Evolutionary conservation across 1,140 invertebrate genomes (phyloP).

Genomic region (Drosophila miranda): DNA sequence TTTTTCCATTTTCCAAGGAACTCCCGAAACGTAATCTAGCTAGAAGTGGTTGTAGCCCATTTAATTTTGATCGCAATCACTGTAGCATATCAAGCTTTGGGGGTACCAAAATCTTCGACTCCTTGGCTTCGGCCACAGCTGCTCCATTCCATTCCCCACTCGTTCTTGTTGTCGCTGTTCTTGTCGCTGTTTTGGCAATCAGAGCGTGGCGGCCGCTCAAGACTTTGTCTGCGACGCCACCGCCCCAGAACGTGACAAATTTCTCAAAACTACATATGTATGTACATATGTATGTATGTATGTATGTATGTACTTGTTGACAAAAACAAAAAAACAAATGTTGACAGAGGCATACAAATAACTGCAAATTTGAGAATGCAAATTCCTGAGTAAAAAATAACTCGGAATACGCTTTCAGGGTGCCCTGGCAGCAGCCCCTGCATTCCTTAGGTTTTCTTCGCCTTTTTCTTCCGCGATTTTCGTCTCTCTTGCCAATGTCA

Average conservation of each 20-base stretch:
- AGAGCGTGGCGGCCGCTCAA: conserved; percentile 47
- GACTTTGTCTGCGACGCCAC: conserved; percentile 43
- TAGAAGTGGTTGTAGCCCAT: too few relatives aligned
- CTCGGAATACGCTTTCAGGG: conserved; percentile 5
- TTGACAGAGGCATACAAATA: conserved; percentile 64
- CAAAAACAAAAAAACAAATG: conserved; percentile 32
- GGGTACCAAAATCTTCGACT: background rate
- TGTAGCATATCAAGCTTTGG: too few relatives aligned
- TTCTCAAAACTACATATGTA: conserved; percentile 34
- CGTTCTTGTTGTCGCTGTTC: conserved; percentile 2
- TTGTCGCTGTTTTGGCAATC: conserved; percentile 45
- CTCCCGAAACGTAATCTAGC: too few relatives aligned
- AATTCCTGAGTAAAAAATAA: conserved; percentile 58
- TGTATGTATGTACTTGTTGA: too few relatives aligned
- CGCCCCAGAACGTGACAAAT: conserved; percentile 71
- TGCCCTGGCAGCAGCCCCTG: too few relatives aligned
- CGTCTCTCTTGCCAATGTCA: conserved; percentile 29
- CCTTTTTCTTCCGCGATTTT: conserved; percentile 12
- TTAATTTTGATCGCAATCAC: too few relatives aligned
- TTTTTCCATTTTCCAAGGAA: too few relatives aligned
- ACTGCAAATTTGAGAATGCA: conserved; percentile 55
- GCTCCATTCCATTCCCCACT: background rate
- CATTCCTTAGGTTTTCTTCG: too few relatives aligned
- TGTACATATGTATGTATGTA: too few relatives aligned
- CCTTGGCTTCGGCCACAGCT: background rate